Percentiles rank a stretch among this genome's conserved stretches.
These are phyloP conservation scores for Temnothorax rugatulus DNA, from an alignment of 2,888 invertebrate genomes.

Conservation along the genomic window DNA sequence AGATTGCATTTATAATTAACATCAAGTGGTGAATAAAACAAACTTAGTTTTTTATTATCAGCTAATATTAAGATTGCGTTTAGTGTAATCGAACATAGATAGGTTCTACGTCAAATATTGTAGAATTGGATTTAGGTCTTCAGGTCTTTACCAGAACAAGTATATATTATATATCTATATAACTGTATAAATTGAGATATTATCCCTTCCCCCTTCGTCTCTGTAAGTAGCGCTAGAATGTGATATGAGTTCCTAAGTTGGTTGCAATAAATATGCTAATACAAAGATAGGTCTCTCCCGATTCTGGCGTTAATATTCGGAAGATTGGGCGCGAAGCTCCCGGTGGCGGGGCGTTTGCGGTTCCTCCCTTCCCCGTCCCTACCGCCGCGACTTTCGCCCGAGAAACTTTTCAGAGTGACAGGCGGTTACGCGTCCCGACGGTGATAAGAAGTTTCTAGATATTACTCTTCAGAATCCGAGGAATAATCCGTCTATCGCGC, in stretches of 20 bases:
- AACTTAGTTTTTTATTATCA: background rate
- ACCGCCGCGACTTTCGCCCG: slow-evolving; percentile 35
- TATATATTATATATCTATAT: background rate
- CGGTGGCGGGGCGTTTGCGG: background rate
- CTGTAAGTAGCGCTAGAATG: background rate
- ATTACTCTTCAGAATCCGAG: slow-evolving; percentile 63
- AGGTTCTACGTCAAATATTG: background rate
- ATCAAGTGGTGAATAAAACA: background rate
- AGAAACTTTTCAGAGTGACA: slow-evolving; percentile 46
- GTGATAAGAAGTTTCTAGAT: slow-evolving; percentile 69
- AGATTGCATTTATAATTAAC: background rate
- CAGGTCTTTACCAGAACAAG: background rate
- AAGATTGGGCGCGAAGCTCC: slow-evolving; percentile 11
- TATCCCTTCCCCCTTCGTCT: background rate
- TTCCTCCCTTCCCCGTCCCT: background rate
- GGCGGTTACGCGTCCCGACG: slow-evolving; percentile 29
- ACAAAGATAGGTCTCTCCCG: slow-evolving; percentile 24
- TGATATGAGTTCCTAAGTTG: slow-evolving; percentile 33
- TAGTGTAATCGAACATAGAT: background rate
- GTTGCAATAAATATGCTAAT: slow-evolving; percentile 55
- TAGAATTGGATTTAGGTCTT: background rate
- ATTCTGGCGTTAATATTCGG: slow-evolving; percentile 48
- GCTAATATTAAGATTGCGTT: background rate
- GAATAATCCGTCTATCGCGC: slow-evolving; percentile 73
- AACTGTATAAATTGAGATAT: slow-evolving; percentile 27